Evolutionary conservation across 2,888 invertebrate genomes (phyloP), one percentile per base, ranked within the genome.

Genomic region (Leucophenga montana): DNA sequence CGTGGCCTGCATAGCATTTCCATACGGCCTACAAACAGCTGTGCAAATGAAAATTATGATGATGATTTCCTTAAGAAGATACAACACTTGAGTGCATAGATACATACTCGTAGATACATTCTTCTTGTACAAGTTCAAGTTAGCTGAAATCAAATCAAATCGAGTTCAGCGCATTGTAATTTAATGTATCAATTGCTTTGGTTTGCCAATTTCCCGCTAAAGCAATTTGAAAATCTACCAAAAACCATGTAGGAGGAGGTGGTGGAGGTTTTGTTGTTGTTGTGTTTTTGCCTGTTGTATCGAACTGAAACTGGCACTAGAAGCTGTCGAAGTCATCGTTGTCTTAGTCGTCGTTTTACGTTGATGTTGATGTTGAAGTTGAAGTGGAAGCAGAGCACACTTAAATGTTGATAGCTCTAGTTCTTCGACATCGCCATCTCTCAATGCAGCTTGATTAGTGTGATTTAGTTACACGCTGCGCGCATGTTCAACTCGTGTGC

Each of bases 141-240:
- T 33, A 71, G 67, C 33, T 71, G 67, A 68, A 56, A 68, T 70
- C 53, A 73, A 71, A 77, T 83, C 81, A 81, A 81, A 83, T 82
- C 81, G 82, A 83, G 82, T 39, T 3, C 39, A 39, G 39, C 82
- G 83, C 82, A 83, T 82, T 82, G 81, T 82, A 82, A 83, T 83
- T 83, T 82, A 82, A 82, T 82, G 81, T 82, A 82, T 82, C 81
- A 83, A 82, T 82, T 82, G 81, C 82, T 82, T 83, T 82, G 80
- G 77, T 82, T 83, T 83, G 82, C 80, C 83, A 82, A 82, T 82
- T 82, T 83, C 75, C 75, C 73, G 16, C 61, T 20, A 48, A 62
- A 57, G 62, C 68, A 68, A 68, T 68, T 68, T 79, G 82, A 68
- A 54, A 66, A 54, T n/a, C 66, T 53, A 44, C 50, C 66, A 33